Percentiles rank a stretch among this genome's conserved stretches.
These are phyloP conservation scores for Lissonota sp. DNA, from an alignment of 2,888 invertebrate genomes.

Conservation along the genomic window DNA sequence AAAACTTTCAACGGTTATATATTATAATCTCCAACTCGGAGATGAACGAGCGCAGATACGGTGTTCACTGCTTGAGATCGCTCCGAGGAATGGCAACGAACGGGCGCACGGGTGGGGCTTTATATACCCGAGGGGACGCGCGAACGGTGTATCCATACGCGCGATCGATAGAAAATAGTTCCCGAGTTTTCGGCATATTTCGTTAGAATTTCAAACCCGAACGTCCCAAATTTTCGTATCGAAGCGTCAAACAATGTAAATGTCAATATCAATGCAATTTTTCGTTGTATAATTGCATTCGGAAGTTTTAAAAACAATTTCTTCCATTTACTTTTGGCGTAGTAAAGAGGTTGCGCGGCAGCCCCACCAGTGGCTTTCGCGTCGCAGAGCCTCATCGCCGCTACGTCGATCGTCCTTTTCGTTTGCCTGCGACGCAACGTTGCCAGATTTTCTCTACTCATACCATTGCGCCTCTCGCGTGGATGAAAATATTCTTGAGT, in stretches of 20 bases:
- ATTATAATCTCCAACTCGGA: slow-evolving; percentile 21
- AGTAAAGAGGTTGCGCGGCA: slow-evolving; percentile 57
- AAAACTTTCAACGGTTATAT: slow-evolving; percentile 6
- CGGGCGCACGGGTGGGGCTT: slow-evolving; percentile 61
- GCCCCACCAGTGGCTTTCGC: slow-evolving; percentile 44
- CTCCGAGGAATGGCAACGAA: slow-evolving; percentile 70
- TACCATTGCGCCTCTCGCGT: background rate
- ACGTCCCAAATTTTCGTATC: background rate
- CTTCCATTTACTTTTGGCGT: slow-evolving; percentile 46
- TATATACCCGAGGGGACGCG: slow-evolving; percentile 70
- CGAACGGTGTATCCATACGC: slow-evolving; percentile 72
- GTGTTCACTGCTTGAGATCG: slow-evolving; percentile 67
- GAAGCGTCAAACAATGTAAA: background rate
- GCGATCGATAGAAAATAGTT: slow-evolving; percentile 73
- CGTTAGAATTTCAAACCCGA: background rate
- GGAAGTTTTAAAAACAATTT: background rate
- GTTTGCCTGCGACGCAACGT: slow-evolving; percentile 57
- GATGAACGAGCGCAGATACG: slow-evolving; percentile 73
- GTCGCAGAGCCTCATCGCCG: slow-evolving; percentile 52
- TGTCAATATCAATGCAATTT: background rate
- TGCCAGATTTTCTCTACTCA: slow-evolving; percentile 56
- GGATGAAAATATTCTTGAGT: slow-evolving; percentile 31
- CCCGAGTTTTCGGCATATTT: slow-evolving; percentile 34
- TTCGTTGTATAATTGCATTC: background rate
- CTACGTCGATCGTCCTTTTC: slow-evolving; percentile 63